Evolutionary conservation across 1,140 invertebrate genomes (phyloP), one percentile per base, ranked within the genome.

Genomic region (Hypsibius dujardini): DNA sequence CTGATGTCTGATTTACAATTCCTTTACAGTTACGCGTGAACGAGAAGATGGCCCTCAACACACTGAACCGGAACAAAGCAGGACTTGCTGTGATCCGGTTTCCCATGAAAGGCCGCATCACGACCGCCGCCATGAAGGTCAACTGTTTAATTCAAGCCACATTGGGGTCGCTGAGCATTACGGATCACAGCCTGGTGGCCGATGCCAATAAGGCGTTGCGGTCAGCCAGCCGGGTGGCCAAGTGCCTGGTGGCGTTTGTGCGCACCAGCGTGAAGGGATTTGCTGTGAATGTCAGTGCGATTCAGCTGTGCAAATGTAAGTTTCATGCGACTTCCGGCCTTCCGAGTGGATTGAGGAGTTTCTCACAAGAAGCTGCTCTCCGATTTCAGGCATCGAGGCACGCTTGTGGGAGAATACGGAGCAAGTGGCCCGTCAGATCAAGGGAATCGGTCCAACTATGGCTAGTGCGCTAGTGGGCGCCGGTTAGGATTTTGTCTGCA

Each of bases 351-450:
- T 28, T 28, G 28, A 28, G 28, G 28, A 28, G 28, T 28, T 28
- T 28, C 28, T 28, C 28, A 28, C 28, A 28, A 28, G 28, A 28
- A 28, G 28, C 28, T 28, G 28, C 28, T 28, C 28, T 28, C 28
- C 28, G 28, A 28, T 28, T 28, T 28, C 28, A 28, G 28, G 28
- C 28, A 28, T 89, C 70, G 76, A 79, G 46, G 82, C 84, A 1
- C 82, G 83, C 74, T 77, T 90, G 28, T 90, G 88, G 88, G 86
- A 89, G 75, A 85, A 89, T 75, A 88, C 87, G 0, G 81, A 79
- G 42, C 85, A 83, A 77, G 82, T 89, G n/a, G 80, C 84, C 45
- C 84, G 84, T 75, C 88, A 90, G 76, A 76, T 90, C 15, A 83
- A 84, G 71, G 85, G 85, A 59, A 87, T 90, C 72, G 88, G 88